phyloP scores from a whole-genome alignment of 2,113 vertebrate species.

The Morone chrysops region DNA sequence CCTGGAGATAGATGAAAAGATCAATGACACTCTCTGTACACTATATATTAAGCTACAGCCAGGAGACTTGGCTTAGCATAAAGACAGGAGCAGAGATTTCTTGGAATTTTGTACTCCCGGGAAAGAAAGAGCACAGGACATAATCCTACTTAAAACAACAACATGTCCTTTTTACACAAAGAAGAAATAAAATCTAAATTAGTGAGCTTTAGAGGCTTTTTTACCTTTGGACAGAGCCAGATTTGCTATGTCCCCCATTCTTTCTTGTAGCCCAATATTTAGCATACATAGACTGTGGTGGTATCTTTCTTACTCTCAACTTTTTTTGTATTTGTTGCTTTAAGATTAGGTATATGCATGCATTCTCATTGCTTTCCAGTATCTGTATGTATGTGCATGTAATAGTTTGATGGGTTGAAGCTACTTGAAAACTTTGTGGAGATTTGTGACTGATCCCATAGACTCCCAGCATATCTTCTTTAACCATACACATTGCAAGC shows the following conservation, averaged over 20 bases:
- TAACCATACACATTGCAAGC: not conserved
- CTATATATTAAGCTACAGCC: not conserved
- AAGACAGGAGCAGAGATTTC: no score
- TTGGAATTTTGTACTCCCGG: not conserved
- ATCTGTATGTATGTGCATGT: not conserved
- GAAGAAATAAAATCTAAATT: not conserved
- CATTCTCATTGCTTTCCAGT: not conserved
- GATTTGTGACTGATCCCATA: not conserved
- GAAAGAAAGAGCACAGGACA: not conserved
- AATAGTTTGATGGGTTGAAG: not conserved
- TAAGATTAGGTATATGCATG: not conserved
- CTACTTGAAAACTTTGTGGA: not conserved
- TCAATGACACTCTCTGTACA: no score
- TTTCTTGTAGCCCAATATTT: not conserved
- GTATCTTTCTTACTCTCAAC: not conserved
- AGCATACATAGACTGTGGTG: not conserved
- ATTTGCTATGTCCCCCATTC: not conserved
- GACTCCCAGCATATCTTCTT: not conserved
- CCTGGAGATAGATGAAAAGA: no score
- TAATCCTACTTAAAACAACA: not conserved
- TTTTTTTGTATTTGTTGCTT: not conserved
- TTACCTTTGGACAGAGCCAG: no score
- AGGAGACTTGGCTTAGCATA: not conserved
- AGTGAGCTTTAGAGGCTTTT: not conserved
- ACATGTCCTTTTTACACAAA: not conserved